Percentiles rank a stretch among this genome's conserved stretches.
Conservation (phyloP, 2,888 invertebrate species). For the Mesochorus sp. region DNA sequence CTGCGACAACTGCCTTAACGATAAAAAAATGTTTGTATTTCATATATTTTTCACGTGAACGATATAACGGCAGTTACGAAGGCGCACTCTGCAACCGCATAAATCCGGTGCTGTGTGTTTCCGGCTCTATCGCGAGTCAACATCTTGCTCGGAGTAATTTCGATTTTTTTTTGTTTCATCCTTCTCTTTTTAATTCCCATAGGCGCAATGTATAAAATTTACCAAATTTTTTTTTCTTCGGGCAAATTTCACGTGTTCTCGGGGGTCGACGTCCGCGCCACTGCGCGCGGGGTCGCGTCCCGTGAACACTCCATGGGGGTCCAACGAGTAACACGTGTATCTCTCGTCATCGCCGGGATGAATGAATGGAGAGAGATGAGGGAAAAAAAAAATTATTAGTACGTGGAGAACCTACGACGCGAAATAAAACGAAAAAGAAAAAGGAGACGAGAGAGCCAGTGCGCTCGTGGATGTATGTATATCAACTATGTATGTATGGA, state of each 20-base stretch:
- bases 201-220: slow-evolving; percentile 16
- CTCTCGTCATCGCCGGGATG: slow-evolving; percentile 55
- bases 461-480: not conserved
- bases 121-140: slow-evolving; percentile 42
- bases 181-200: slow-evolving; percentile 22
- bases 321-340: slow-evolving; percentile 61
- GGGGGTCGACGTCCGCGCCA: slow-evolving; percentile 23
- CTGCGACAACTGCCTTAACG: no score
- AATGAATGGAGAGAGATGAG: slow-evolving; percentile 51
- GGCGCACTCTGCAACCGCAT: slow-evolving; percentile 14
- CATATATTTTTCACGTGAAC: no score
- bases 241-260: not conserved
- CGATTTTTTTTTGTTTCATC: not conserved
- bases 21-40: no score
- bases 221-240: not conserved
- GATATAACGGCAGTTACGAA: no score
- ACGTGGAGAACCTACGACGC: slow-evolving; percentile 12
- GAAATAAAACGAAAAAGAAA: slow-evolving; percentile 22
- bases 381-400: slow-evolving; percentile 37
- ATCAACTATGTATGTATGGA: slow-evolving; percentile 2
- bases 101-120: not conserved
- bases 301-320: slow-evolving; percentile 57
- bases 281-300: slow-evolving; percentile 17
- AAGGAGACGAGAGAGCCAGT: not conserved
- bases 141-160: slow-evolving; percentile 39